These are phyloP conservation scores for Prionailurus viverrinus DNA, from an alignment of 2,113 vertebrate species.

Conservation along the genomic window DNA sequence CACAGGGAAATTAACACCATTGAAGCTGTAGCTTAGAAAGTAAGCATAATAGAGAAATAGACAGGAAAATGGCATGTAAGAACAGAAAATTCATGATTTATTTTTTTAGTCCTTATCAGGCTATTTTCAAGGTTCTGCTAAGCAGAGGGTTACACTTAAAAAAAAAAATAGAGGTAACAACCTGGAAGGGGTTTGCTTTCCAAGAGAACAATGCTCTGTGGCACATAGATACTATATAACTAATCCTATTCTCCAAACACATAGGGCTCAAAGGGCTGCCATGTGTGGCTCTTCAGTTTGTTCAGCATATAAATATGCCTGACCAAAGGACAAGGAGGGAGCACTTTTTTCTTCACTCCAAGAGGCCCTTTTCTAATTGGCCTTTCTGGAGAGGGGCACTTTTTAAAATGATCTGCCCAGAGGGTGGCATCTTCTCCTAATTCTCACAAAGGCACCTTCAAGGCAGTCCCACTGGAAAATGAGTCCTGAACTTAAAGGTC, in stretches of 20 bases:
- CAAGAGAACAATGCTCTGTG: background rate
- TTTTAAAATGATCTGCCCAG: background rate
- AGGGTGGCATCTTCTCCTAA: background rate
- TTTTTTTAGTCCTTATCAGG: slow-evolving; percentile 6
- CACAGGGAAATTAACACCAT: background rate
- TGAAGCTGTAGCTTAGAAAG: background rate
- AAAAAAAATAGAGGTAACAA: background rate
- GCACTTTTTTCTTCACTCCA: background rate
- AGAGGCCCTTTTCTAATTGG: background rate
- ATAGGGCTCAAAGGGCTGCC: background rate
- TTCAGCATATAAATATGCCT: background rate
- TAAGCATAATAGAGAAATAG: background rate
- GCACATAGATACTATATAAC: background rate
- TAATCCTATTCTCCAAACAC: background rate
- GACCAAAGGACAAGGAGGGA: background rate
- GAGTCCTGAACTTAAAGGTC: background rate
- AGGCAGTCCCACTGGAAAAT: background rate
- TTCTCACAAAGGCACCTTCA: slow-evolving; percentile 7
- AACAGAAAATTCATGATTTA: background rate
- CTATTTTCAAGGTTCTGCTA: slow-evolving; percentile 12
- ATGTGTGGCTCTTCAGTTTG: background rate
- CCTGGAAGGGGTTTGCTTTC: background rate
- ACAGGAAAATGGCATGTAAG: background rate
- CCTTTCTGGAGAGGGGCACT: background rate
- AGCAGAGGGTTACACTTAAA: background rate